These are phyloP conservation scores for Pangasianodon gigas DNA, from an alignment of 2,113 vertebrate genomes.

Conservation along the genomic window DNA sequence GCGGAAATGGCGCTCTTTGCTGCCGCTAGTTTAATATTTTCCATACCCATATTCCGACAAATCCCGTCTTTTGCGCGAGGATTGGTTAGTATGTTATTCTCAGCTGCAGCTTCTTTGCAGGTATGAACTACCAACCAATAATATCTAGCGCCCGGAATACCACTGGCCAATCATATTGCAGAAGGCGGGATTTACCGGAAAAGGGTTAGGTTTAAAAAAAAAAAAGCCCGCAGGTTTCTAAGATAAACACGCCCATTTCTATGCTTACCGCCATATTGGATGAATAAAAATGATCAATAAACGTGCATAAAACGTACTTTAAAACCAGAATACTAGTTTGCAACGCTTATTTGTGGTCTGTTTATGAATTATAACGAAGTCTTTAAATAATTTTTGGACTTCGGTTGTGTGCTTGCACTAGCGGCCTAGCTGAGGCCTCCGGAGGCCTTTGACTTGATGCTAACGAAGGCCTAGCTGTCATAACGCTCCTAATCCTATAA, in stretches of 20 bases:
- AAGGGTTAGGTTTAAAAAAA: not conserved
- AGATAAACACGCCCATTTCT: slow-evolving; percentile 32
- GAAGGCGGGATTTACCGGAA: not conserved
- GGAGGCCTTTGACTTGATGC: slow-evolving; percentile 47
- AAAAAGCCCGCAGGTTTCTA: not conserved
- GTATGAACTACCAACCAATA: not conserved
- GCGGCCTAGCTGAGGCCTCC: slow-evolving; percentile 54
- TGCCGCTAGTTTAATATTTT: not conserved
- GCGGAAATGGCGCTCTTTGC: not conserved
- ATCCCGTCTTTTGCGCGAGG: not conserved
- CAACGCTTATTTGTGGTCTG: too few relatives aligned
- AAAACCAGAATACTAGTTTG: not conserved
- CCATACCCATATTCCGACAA: slow-evolving; percentile 6
- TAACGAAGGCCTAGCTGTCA: slow-evolving; percentile 46
- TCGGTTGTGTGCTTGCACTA: not conserved
- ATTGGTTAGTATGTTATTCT: not conserved
- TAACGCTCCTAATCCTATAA: slow-evolving; percentile 19
- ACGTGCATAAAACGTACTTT: slow-evolving; percentile 23
- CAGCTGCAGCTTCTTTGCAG: not conserved
- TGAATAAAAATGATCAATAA: slow-evolving; percentile 36
- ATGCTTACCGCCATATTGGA: slow-evolving; percentile 44
- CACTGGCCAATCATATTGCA: not conserved
- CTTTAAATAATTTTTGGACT: not conserved
- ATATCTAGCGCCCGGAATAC: not conserved
- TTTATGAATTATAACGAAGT: not conserved